Base-by-base conservation (phyloP, 2,888 invertebrate species). In the Bugulina stolonifera region DNA sequence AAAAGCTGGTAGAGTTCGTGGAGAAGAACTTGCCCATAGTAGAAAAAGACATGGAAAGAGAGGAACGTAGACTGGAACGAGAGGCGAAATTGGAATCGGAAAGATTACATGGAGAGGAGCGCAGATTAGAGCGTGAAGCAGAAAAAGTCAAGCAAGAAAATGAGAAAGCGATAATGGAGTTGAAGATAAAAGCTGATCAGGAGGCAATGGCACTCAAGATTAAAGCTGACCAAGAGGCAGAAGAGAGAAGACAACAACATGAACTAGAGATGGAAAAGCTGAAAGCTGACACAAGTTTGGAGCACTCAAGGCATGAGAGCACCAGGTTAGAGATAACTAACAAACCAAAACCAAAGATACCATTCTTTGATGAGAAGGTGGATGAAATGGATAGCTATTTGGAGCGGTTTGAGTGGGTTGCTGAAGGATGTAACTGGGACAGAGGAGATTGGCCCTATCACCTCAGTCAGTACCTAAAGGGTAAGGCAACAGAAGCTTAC, bases 11-110 rank as follows among this genome's bases (percentile, higher is more conserved):
- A 25, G 64, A 27, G 5, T 64, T 64, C 32, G 64, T 64, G 25
- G 64, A 64, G 32, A 64, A 64, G 64, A 64, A 64, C 32, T n/a
- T 64, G n/a, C 64, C 64, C 32, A 64, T 64, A 32, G 64, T 64
- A 29, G 64, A 14, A 29, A 18, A 22, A 64, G 32, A 64, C 2
- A 34, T 14, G 27, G 64, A 64, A 5, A 2, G 34, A 64, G 29
- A 64, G 22, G 64, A 64, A 64, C 14, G 64, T 14, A 27, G 27
- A 64, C n/a, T 64, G 32, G 64, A 64, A n/a, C 18, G 64, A 14
- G 64, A 64, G 27, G 64, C 64, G 3, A 64, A 32, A 32, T 5
- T 32, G 10, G 64, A 64, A 32, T 14, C 5, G 25, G 64, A 64
- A 32, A 14, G 5, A 57, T 5, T n/a, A 3, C 5, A 14, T 14